Evolutionary conservation across 2,888 invertebrate species (phyloP).

Genomic region (Scaptomyza reducta): DNA sequence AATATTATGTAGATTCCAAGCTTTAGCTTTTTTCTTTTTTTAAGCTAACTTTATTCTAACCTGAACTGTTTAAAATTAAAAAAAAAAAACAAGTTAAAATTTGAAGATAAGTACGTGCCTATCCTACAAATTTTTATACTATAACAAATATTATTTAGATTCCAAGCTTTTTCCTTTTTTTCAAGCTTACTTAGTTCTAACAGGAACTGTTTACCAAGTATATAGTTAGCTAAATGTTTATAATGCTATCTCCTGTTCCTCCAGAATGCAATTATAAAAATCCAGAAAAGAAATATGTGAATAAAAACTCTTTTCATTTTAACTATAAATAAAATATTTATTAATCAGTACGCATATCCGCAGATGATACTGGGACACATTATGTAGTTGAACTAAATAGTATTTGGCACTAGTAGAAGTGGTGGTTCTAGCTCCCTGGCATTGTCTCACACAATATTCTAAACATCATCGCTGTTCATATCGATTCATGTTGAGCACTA

Average conservation of each 20-base stretch:
- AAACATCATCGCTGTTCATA: slow-evolving; percentile 68
- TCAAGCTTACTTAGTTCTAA: not conserved
- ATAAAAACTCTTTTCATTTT: slow-evolving; percentile 2
- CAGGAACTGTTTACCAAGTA: too few relatives aligned
- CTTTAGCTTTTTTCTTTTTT: too few relatives aligned
- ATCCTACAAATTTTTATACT: too few relatives aligned
- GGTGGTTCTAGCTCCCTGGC: slow-evolving; percentile 48
- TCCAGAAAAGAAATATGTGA: too few relatives aligned
- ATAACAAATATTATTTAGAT: not conserved
- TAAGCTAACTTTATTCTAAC: too few relatives aligned
- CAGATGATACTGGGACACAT: slow-evolving; percentile 47
- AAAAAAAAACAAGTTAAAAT: not conserved
- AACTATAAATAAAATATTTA: slow-evolving; percentile 67
- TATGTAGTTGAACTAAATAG: slow-evolving; percentile 56
- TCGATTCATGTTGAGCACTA: slow-evolving; percentile 76
- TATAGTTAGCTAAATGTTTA: too few relatives aligned
- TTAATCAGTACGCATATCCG: slow-evolving; percentile 71
- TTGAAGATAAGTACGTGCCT: too few relatives aligned
- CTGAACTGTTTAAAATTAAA: too few relatives aligned
- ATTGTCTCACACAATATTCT: not conserved
- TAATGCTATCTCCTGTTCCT: too few relatives aligned
- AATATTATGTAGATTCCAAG: too few relatives aligned
- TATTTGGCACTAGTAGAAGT: slow-evolving; percentile 74
- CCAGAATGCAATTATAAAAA: too few relatives aligned
- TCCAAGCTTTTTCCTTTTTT: not conserved